Evolutionary conservation across 2,888 invertebrate species (phyloP), one percentile per base, ranked within the genome.

Genomic region (Clivina fossor): DNA sequence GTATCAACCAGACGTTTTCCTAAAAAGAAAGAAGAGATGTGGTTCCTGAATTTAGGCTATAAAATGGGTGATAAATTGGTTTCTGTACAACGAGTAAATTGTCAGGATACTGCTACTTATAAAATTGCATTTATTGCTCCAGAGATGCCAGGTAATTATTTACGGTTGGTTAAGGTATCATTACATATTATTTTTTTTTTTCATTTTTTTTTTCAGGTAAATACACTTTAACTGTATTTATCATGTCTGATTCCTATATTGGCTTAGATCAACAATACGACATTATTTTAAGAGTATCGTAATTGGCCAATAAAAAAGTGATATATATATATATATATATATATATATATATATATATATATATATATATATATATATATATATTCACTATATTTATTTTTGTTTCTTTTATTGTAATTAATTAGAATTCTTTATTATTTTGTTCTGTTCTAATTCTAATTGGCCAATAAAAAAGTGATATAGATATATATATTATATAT

Each of bases 21-120:
- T 1, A 95, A 96, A 71, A 85, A 87, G 28, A 98, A 97, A 76
- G 92, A 91, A 68, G 97, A 97, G 71, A 92, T 94, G 53, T 99
- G 98, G 98, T 88, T 97, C 74, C 69, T 95, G 1, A 81, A 93
- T 0, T 76, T 98, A 5, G 96, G 95, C 2, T 82, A 84, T 18
- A 74, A 83, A 16, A 82, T 84, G 48, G 76, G 76, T 1, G 79
- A 80, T 18, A 90, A 94, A 65, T 77, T 97, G 26, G 73, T 88
- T 59, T 93, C 93, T 1, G 74, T 97, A 67, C 94, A 93, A 71
- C 76, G 96, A 44, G 77, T 87, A 0, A 72, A 78, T 0, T 75
- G 85, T 4, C 79, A 75, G 32, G 80, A 79, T 13, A 72, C 69
- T 8, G 71, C 70, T 44, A 75, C 70, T 54, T 65, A 68, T 37